A percentile compares a stretch with the other conserved stretches of the same genome.
Conservation (phyloP, 2,797 vertebrate genomes). For the Propithecus perrieri region DNA sequence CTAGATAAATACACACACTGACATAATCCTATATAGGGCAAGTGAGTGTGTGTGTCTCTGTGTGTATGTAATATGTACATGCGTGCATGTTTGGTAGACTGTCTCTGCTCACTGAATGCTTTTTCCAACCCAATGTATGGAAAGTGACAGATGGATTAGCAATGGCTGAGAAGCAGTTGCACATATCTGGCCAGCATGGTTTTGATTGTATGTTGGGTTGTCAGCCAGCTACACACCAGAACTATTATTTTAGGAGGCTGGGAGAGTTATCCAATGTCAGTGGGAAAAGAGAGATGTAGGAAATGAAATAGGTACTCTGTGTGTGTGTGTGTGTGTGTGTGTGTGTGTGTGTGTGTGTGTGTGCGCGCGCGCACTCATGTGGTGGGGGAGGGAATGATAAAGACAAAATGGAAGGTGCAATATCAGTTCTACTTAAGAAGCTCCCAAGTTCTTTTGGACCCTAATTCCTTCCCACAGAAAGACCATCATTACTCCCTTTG, state of each 20-base stretch:
- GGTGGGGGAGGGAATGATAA: no score
- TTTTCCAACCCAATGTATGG: constrained; percentile 36
- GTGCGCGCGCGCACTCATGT: no score
- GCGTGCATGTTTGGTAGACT: background rate
- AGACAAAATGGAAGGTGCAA: background rate
- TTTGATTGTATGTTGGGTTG: constrained; percentile 69
- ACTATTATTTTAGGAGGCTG: constrained; percentile 71
- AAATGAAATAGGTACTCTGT: background rate
- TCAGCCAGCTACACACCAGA: constrained; percentile 70
- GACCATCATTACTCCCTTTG: background rate
- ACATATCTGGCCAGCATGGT: constrained; percentile 75
- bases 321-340: background rate
- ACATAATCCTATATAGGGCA: background rate
- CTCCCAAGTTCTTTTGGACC: background rate
- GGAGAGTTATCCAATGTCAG: background rate
- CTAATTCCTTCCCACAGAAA: background rate
- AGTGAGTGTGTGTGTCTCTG: background rate
- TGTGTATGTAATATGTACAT: background rate
- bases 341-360: background rate
- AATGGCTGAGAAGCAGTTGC: constrained; percentile 69
- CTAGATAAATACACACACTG: background rate
- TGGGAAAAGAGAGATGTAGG: background rate
- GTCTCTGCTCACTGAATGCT: constrained; percentile 30
- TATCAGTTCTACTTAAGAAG: background rate
- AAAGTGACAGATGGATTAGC: constrained; percentile 73